phyloP scores from a whole-genome alignment of 2,888 invertebrate genomes.

The Cephus pygmeus region DNA sequence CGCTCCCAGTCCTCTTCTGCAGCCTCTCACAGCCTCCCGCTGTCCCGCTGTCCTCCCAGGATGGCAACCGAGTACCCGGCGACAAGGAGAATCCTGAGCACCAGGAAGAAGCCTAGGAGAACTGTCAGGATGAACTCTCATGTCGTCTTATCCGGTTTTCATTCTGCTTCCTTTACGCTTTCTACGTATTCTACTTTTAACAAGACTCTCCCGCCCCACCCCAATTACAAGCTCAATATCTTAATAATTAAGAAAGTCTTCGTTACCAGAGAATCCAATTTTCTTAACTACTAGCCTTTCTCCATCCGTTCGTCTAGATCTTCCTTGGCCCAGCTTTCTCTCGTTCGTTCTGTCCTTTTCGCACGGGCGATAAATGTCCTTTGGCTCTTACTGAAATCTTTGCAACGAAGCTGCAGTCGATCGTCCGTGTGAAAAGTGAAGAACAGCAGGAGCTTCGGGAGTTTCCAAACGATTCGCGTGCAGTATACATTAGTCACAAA shows the following conservation, averaged over 20 bases:
- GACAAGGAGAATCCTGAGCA: too few relatives aligned
- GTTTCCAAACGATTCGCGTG: too few relatives aligned
- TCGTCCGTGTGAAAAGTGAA: too few relatives aligned
- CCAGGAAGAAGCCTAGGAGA: too few relatives aligned
- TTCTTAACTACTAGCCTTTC: conserved; percentile 34
- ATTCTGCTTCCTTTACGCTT: background rate
- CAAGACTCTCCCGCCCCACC: conserved; percentile 13
- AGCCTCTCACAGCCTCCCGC: conserved; percentile 1
- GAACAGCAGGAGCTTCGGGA: too few relatives aligned
- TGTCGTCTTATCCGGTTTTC: conserved; percentile 13
- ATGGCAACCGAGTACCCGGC: too few relatives aligned
- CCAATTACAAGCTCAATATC: conserved; percentile 54
- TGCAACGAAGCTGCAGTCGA: too few relatives aligned
- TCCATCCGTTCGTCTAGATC: conserved; percentile 19
- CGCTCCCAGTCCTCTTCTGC: conserved; percentile 21
- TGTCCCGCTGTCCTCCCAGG: background rate
- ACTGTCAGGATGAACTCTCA: conserved; percentile 10
- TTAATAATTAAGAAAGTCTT: conserved; percentile 57
- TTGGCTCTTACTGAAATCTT: too few relatives aligned
- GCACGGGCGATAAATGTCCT: too few relatives aligned
- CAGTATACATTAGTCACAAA: conserved; percentile 23
- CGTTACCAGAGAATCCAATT: conserved; percentile 55
- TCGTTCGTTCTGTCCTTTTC: too few relatives aligned
- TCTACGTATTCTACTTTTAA: background rate
- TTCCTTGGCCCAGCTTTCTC: too few relatives aligned